These are phyloP conservation scores for Amazona finschi DNA, from an alignment of 2,797 vertebrate genomes.

Conservation along the genomic window DNA sequence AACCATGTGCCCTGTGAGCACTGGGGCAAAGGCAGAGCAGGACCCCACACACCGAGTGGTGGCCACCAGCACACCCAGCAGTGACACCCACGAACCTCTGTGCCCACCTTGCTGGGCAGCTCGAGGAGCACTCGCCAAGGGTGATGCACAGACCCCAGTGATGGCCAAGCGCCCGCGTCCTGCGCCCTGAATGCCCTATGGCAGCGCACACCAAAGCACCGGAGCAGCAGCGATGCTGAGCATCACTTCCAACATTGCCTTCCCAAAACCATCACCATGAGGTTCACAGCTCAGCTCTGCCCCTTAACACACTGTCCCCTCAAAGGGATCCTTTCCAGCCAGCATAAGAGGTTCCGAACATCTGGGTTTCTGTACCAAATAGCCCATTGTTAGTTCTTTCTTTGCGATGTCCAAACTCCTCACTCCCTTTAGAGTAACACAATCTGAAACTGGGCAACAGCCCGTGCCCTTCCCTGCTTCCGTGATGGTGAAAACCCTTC, in stretches of 20 bases:
- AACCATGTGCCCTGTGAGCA: rapidly evolving
- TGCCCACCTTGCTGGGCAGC: rapidly evolving
- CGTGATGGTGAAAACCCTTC: neutral
- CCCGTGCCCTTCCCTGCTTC: rapidly evolving
- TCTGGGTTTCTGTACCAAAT: neutral
- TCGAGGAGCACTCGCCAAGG: rapidly evolving
- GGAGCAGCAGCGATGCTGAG: neutral
- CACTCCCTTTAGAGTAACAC: neutral
- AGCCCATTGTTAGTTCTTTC: neutral
- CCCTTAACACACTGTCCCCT: neutral
- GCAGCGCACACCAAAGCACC: neutral
- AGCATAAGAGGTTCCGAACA: neutral
- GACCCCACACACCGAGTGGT: rapidly evolving
- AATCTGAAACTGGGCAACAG: neutral
- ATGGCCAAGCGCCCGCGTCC: neutral
- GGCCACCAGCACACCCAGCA: rapidly evolving
- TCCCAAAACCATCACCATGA: rapidly evolving
- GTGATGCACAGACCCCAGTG: rapidly evolving
- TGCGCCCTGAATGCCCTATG: rapidly evolving
- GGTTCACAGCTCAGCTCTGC: neutral
- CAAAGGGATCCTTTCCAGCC: neutral
- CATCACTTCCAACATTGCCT: neutral
- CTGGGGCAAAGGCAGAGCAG: neutral
- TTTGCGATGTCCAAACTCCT: neutral
- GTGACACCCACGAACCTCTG: neutral